Conservation (phyloP, 2,888 invertebrate species). For the Diaperis boleti region DNA sequence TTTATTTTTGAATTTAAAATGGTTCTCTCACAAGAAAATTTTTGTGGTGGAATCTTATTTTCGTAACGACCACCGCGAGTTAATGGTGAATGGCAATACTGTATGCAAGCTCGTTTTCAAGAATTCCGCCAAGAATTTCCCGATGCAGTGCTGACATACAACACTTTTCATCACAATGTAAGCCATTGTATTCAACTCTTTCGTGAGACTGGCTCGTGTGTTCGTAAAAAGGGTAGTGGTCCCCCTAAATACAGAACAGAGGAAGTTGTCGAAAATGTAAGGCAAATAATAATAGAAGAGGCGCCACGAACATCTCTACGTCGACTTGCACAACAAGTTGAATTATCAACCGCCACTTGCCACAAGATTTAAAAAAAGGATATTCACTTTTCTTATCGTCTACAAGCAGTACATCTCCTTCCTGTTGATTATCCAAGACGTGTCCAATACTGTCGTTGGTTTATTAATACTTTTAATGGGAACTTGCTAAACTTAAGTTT, state of each 20-base stretch:
- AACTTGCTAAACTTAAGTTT: too few relatives aligned
- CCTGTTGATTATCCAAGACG: too few relatives aligned
- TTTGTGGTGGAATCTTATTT: slow-evolving; percentile 4
- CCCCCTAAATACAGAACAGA: background rate
- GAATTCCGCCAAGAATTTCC: background rate
- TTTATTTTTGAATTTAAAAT: slow-evolving; percentile 40
- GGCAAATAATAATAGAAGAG: slow-evolving; percentile 3
- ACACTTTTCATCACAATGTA: slow-evolving; percentile 1
- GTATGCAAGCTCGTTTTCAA: background rate
- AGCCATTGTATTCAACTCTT: slow-evolving; percentile 1
- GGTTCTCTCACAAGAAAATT: slow-evolving; percentile 2
- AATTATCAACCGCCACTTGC: slow-evolving; percentile 6
- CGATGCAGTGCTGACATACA: too few relatives aligned
- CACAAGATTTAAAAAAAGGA: background rate
- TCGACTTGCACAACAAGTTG: slow-evolving; percentile 4
- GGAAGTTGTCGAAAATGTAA: slow-evolving; percentile 23
- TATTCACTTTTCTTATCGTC: too few relatives aligned
- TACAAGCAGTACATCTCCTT: too few relatives aligned
- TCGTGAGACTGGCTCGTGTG: slow-evolving; percentile 5
- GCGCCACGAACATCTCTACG: slow-evolving; percentile 1
- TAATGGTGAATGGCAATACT: background rate
- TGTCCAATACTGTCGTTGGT: too few relatives aligned
- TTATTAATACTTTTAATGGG: too few relatives aligned
- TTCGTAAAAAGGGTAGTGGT: slow-evolving; percentile 4
- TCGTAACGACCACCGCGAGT: background rate